Evolutionary conservation across 1,140 invertebrate species (phyloP).

Genomic region (Papilio glaucus): DNA sequence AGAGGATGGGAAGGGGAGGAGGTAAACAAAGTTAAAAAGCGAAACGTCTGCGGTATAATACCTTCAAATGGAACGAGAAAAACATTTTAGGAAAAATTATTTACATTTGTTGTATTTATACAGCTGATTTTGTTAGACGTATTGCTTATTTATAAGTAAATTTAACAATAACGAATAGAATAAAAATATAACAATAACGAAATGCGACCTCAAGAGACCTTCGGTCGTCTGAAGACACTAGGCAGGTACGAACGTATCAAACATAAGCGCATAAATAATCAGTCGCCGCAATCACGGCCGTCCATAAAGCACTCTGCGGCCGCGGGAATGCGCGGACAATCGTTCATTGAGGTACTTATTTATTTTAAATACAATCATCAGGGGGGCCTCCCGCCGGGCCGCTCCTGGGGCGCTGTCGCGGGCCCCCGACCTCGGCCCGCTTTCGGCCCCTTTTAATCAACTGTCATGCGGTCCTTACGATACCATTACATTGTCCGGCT

Average conservation of each 20-base stretch:
- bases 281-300: constrained; percentile 57
- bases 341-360: constrained; percentile 82
- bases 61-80: no score
- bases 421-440: constrained; percentile 73
- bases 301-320: constrained; percentile 63
- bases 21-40: no score
- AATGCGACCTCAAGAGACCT: constrained; percentile 1
- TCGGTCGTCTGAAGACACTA: constrained; percentile 16
- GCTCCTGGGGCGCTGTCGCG: constrained; percentile 74
- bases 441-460: constrained; percentile 82
- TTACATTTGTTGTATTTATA: neutral
- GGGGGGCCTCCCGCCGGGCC: constrained; percentile 69
- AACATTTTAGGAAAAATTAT: no score
- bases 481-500: constrained; percentile 67
- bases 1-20: no score
- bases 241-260: constrained; percentile 39
- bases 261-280: constrained; percentile 73
- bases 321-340: constrained; percentile 75
- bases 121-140: neutral
- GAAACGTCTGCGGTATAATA: no score
- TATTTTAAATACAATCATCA: constrained; percentile 83
- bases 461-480: constrained; percentile 72
- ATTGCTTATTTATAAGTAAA: neutral
- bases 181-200: neutral
- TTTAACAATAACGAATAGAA: no score